Percentiles rank a stretch among this genome's conserved stretches.
These are phyloP conservation scores for Campylomormyrus tamandua DNA, from an alignment of 2,113 vertebrate genomes.

Conservation along the genomic window DNA sequence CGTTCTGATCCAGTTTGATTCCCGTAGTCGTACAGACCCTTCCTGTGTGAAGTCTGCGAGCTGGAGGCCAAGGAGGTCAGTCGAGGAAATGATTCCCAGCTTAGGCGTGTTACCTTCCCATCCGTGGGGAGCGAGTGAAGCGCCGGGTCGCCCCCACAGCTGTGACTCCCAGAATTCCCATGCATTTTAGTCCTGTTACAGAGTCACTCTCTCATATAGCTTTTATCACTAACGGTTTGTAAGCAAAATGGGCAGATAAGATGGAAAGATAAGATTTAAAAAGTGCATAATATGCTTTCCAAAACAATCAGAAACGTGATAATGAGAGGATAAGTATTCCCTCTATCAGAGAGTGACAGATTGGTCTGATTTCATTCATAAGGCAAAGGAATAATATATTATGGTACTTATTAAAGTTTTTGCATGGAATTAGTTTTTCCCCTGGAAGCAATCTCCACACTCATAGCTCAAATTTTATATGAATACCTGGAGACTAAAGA, in stretches of 20 bases:
- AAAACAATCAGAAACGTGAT: not conserved
- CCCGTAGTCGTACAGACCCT: conserved; percentile 7
- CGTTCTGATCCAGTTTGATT: conserved; percentile 22
- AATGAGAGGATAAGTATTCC: not conserved
- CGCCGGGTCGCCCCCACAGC: not conserved
- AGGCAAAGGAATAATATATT: not conserved
- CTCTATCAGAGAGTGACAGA: not conserved
- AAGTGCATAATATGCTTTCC: not conserved
- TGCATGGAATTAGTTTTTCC: not conserved
- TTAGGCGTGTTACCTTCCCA: not conserved
- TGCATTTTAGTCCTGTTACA: not conserved
- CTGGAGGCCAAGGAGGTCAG: not conserved
- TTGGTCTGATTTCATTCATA: not conserved
- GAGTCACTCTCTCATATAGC: not conserved
- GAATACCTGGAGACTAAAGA: not conserved
- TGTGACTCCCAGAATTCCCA: not conserved
- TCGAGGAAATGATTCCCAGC: not conserved
- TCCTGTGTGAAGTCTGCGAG: conserved; percentile 19
- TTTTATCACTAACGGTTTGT: not conserved
- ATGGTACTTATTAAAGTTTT: not conserved
- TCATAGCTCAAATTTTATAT: not conserved
- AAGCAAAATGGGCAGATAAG: not conserved
- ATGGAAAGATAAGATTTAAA: not conserved
- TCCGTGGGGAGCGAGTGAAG: not conserved
- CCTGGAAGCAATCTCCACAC: not conserved